Evolutionary conservation across 1,140 invertebrate species (phyloP).

Genomic region (Apolygus lucorum): DNA sequence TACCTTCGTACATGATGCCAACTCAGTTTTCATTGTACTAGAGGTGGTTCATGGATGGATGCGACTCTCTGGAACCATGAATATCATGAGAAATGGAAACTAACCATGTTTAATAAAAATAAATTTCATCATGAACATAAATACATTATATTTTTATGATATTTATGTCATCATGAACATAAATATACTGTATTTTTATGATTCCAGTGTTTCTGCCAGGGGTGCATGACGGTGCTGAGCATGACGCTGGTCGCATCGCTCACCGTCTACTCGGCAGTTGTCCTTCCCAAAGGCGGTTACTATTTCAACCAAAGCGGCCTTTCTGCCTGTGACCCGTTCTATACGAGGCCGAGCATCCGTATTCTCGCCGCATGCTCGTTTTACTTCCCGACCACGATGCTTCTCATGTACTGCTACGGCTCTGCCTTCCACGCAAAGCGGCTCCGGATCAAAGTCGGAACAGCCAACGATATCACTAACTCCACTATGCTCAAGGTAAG

Average conservation of each 20-base stretch:
- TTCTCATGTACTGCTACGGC: conserved; percentile 81
- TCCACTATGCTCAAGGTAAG: neutral
- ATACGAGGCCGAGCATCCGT: conserved; percentile 60
- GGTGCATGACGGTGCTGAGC: conserved; percentile 69
- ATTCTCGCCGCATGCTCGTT: conserved; percentile 74
- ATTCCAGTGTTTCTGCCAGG: conserved; percentile 45
- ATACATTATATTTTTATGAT: too few species aligned
- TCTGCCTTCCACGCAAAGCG: conserved; percentile 79
- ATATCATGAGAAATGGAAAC: too few species aligned
- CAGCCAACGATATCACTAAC: neutral
- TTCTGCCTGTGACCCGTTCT: conserved; percentile 75
- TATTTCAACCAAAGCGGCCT: conserved; percentile 75
- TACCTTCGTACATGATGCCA: too few species aligned
- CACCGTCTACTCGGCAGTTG: conserved; percentile 66
- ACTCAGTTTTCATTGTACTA: too few species aligned
- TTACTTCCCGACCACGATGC: conserved; percentile 82
- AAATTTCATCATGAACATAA: too few species aligned
- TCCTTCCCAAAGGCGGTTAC: conserved; percentile 68
- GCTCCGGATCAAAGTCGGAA: conserved; percentile 49
- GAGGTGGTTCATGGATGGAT: too few species aligned
- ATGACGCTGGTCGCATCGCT: conserved; percentile 72
- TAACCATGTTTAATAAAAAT: too few species aligned
- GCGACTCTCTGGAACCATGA: too few species aligned
- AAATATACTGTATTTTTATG: too few species aligned
- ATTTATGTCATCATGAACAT: too few species aligned